Percentiles rank a stretch among this genome's conserved stretches.
Conservation (phyloP, 2,888 invertebrate species). For the Seira musarum region DNA sequence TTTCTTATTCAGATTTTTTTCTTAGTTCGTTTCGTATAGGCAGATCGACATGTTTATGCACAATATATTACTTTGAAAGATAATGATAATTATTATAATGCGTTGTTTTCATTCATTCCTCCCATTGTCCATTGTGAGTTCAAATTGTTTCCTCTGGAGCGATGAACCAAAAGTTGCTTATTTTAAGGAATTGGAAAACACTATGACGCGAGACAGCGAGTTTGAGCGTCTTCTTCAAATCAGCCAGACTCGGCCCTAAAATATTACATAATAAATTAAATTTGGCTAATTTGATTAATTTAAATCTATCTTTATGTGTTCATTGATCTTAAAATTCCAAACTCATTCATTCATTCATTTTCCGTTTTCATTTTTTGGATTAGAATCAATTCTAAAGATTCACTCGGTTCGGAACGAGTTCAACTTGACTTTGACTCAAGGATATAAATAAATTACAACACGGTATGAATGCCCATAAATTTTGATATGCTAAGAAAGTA, state of each 20-base stretch:
- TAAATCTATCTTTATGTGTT: too few species aligned
- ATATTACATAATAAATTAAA: background rate
- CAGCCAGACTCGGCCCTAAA: too few species aligned
- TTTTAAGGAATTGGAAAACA: too few species aligned
- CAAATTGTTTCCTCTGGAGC: too few species aligned
- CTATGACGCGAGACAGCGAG: too few species aligned
- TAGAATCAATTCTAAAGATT: background rate
- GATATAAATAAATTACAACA: too few species aligned
- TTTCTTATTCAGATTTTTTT: slow-evolving; percentile 40
- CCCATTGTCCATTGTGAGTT: too few species aligned
- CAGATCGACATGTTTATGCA: background rate
- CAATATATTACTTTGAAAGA: background rate
- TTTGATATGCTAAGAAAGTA: slow-evolving; percentile 39
- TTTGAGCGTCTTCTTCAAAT: too few species aligned
- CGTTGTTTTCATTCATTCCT: background rate
- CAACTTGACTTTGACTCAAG: too few species aligned
- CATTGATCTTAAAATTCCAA: too few species aligned
- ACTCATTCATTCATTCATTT: slow-evolving; percentile 32
- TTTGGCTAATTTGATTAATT: too few species aligned
- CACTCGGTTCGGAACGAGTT: background rate
- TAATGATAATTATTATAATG: background rate
- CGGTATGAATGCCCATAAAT: background rate
- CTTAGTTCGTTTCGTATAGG: background rate
- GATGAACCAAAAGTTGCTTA: too few species aligned
- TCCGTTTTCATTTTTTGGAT: slow-evolving; percentile 13